Conservation (phyloP, 64 coral and sea anemone genomes). For the Pocillopora verrucosa region DNA sequence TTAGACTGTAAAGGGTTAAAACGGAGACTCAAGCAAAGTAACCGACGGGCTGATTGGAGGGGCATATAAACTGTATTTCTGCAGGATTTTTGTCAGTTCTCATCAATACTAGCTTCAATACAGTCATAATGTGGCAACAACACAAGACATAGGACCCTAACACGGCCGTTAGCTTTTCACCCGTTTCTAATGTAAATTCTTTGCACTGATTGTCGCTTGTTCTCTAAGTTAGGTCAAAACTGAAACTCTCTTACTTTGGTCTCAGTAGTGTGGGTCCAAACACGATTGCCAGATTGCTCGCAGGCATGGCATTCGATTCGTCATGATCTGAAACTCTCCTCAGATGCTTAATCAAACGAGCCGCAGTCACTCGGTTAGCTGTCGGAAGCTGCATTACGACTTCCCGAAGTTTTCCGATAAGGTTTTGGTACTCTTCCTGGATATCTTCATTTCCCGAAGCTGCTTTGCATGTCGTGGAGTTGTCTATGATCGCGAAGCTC, state of each 20-base stretch:
- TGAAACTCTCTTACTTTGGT: constrained; percentile 45
- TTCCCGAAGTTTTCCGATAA: constrained; percentile 72
- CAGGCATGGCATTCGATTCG: constrained; percentile 79
- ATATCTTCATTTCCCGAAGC: constrained; percentile 52
- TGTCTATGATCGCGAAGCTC: constrained; percentile 53
- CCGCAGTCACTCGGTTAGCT: constrained; percentile 81
- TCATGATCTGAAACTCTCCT: constrained; percentile 65
- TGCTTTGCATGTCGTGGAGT: constrained; percentile 36
- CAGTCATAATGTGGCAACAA: no score
- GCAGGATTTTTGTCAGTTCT: no score
- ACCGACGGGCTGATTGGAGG: no score
- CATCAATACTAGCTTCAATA: no score
- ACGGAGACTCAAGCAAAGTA: no score
- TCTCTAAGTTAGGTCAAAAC: not conserved
- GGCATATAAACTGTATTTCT: no score
- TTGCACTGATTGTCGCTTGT: not conserved
- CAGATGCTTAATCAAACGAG: constrained; percentile 78
- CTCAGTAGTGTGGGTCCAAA: constrained; percentile 91
- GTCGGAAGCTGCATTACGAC: constrained; percentile 78
- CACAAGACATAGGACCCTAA: no score
- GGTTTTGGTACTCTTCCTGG: constrained; percentile 36
- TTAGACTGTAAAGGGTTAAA: no score
- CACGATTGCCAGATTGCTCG: constrained; percentile 88
- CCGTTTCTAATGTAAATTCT: not conserved
- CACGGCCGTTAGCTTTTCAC: no score